Conservation (phyloP, 30 jellyfish, hydroid and myxozoan genomes). For the Catostylus mosaicus region DNA sequence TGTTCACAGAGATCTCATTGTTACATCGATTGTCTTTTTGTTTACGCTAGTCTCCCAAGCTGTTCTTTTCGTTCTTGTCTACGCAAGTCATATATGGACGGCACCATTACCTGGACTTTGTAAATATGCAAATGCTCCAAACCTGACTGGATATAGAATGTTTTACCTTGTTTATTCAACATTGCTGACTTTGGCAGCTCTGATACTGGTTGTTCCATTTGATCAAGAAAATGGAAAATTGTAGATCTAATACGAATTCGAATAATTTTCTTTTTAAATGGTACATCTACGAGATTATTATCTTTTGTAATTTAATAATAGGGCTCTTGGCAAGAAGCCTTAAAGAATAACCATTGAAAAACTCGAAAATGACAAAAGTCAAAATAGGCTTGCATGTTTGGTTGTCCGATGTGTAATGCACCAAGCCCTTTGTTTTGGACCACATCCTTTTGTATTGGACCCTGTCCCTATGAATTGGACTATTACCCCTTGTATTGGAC, state of each 20-base stretch:
- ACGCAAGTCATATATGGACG: slow-evolving; percentile 36
- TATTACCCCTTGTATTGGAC: too few relatives aligned
- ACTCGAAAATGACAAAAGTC: too few relatives aligned
- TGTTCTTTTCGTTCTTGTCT: slow-evolving; percentile 60
- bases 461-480: too few relatives aligned
- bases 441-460: too few relatives aligned
- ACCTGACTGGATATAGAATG: slow-evolving; percentile 92
- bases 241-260: neutral
- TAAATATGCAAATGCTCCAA: slow-evolving; percentile 89
- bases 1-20: slow-evolving; percentile 72
- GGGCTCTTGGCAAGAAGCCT: too few relatives aligned
- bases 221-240: slow-evolving; percentile 20
- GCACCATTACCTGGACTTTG: slow-evolving; percentile 88
- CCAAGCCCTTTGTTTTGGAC: too few relatives aligned
- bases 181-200: slow-evolving; percentile 87
- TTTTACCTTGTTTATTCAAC: slow-evolving; percentile 87
- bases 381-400: too few relatives aligned
- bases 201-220: slow-evolving; percentile 80
- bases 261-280: too few relatives aligned
- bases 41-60: slow-evolving; percentile 75
- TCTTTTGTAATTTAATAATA: too few relatives aligned
- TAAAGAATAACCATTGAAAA: too few relatives aligned
- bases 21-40: slow-evolving; percentile 63
- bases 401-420: too few relatives aligned
- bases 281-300: too few relatives aligned